Evolutionary conservation across 2,888 invertebrate genomes (phyloP).

Genomic region (Stegophylla sp.): DNA sequence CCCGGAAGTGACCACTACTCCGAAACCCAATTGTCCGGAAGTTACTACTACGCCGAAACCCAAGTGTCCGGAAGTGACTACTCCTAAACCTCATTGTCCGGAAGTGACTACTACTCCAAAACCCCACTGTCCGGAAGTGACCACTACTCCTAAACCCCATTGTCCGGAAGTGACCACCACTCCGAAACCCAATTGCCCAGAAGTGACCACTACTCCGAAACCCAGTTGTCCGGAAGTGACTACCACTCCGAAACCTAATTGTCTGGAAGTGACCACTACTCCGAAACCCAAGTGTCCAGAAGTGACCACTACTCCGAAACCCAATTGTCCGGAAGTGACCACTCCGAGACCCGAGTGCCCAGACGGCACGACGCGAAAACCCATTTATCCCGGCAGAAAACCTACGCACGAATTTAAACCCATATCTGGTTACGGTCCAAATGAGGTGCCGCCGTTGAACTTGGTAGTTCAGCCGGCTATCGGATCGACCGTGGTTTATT

Average conservation of each 20-base stretch:
- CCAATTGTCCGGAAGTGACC: conserved; percentile 8
- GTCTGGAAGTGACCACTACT: conserved; percentile 1
- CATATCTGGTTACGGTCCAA: conserved; percentile 42
- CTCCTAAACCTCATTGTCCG: background rate
- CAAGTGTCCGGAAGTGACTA: conserved; percentile 3
- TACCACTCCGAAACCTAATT: background rate
- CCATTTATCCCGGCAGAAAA: background rate
- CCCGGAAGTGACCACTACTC: background rate
- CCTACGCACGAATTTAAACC: conserved; percentile 10
- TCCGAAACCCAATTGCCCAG: background rate
- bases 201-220: background rate
- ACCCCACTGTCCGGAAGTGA: conserved; percentile 7
- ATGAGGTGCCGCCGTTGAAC: conserved; percentile 27
- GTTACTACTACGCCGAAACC: background rate
- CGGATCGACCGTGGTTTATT: conserved; percentile 36
- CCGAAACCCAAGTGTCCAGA: background rate
- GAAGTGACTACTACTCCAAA: conserved; percentile 1
- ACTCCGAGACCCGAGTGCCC: background rate
- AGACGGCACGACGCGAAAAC: background rate
- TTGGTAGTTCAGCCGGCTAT: conserved; percentile 33
- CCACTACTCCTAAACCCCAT: background rate
- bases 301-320: background rate
- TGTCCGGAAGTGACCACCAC: background rate
- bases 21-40: conserved; percentile 18
- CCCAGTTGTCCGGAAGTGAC: conserved; percentile 1